A percentile compares a stretch with the other conserved stretches of the same genome.
phyloP scores from a whole-genome alignment of 2,797 vertebrate species.

The Eupleurogrammus muticus region DNA sequence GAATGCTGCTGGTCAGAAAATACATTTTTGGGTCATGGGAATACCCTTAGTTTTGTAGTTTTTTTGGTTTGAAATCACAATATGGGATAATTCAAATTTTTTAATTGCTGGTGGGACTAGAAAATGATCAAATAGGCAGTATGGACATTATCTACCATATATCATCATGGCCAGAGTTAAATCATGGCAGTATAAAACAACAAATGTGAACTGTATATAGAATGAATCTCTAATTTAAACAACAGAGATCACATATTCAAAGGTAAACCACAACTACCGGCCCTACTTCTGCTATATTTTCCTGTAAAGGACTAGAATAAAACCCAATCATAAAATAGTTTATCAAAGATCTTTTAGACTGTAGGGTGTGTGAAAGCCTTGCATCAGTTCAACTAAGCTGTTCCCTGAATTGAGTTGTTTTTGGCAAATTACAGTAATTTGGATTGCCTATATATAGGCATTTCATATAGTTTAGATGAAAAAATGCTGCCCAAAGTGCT shows the following conservation, averaged over 20 bases:
- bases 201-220: background rate
- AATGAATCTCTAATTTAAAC: background rate
- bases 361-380: background rate
- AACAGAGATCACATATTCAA: background rate
- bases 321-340: background rate
- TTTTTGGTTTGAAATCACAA: no score
- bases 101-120: no score
- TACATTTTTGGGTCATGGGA: no score
- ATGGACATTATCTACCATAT: no score
- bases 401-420: background rate
- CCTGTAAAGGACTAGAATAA: background rate
- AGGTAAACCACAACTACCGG: background rate
- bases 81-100: no score
- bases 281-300: no score
- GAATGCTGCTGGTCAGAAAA: no score
- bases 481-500: constrained; percentile 1
- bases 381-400: background rate
- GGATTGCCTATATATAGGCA: background rate
- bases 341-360: background rate
- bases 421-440: background rate
- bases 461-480: constrained; percentile 1
- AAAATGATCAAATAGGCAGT: no score
- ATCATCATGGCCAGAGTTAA: no score
- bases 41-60: no score
- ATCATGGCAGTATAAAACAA: no score